A percentile compares a stretch with the other conserved stretches of the same genome.
Evolutionary conservation across 2,888 invertebrate genomes (phyloP).

Genomic region (Alcis repandata): DNA sequence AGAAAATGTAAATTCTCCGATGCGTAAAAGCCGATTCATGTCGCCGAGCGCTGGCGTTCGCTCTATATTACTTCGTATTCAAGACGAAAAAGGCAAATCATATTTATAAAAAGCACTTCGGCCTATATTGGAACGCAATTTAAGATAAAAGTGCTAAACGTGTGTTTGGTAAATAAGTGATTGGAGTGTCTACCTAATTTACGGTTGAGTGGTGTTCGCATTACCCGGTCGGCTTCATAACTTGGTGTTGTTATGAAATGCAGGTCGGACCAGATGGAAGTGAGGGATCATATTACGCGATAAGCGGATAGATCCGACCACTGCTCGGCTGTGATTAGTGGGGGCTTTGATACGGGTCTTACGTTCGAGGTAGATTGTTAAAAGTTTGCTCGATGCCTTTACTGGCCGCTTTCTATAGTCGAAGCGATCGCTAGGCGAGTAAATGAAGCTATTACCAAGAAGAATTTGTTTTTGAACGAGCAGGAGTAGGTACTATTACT

Average conservation of each 20-base stretch:
- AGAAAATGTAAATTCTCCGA: conserved; percentile 65
- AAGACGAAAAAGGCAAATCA: conserved; percentile 69
- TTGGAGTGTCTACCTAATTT: conserved; percentile 54
- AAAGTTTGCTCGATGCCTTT: not conserved
- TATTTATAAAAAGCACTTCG: conserved; percentile 64
- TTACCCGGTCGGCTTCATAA: conserved; percentile 33
- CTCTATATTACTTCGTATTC: conserved; percentile 69
- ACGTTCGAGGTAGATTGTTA: conserved; percentile 23
- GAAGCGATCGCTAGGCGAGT: too few relatives aligned
- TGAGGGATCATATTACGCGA: conserved; percentile 65
- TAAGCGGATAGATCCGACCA: conserved; percentile 68
- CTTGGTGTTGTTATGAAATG: conserved; percentile 37
- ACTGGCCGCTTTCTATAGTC: not conserved
- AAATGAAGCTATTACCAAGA: not conserved
- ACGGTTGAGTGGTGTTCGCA: conserved; percentile 35
- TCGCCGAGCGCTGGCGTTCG: conserved; percentile 57
- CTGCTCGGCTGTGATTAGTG: conserved; percentile 62
- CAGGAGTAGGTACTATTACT: not conserved
- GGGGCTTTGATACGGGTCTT: conserved; percentile 44
- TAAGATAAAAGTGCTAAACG: conserved; percentile 62
- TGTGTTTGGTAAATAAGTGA: conserved; percentile 57
- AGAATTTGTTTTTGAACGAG: not conserved
- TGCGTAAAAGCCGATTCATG: conserved; percentile 79
- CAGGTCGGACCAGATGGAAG: conserved; percentile 25
- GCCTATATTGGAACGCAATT: conserved; percentile 63